phyloP scores from a whole-genome alignment of 2,888 invertebrate species.

The Liposcelis brunnea region DNA sequence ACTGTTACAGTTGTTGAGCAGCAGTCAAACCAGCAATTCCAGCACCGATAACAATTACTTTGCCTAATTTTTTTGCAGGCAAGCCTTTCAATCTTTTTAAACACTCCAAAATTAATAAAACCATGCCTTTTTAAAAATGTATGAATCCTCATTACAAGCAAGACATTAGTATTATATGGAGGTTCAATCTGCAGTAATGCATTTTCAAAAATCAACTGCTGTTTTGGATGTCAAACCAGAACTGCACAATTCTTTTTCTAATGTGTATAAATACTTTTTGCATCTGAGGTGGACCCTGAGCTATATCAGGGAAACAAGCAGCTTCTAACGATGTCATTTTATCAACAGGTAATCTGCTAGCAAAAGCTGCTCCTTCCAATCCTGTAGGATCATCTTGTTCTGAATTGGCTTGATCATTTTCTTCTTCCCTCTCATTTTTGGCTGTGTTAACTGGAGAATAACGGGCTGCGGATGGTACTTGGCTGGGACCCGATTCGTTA shows the following conservation, averaged over 20 bases:
- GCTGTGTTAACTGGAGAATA: background rate
- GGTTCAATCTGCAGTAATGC: slow-evolving; percentile 61
- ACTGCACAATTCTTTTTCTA: slow-evolving; percentile 74
- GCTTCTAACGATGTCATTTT: slow-evolving; percentile 89
- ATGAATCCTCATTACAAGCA: slow-evolving; percentile 67
- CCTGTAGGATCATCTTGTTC: slow-evolving; percentile 40
- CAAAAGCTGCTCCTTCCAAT: slow-evolving; percentile 84
- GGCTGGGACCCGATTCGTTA: slow-evolving; percentile 1
- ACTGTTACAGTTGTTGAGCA: slow-evolving; percentile 84
- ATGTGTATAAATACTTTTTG: slow-evolving; percentile 82
- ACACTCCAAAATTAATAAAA: slow-evolving; percentile 94
- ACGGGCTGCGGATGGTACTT: slow-evolving; percentile 10
- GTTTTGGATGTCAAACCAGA: slow-evolving; percentile 91
- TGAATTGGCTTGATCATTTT: slow-evolving; percentile 28
- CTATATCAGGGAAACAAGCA: slow-evolving; percentile 82
- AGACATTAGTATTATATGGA: slow-evolving; percentile 85
- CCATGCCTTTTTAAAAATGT: slow-evolving; percentile 89
- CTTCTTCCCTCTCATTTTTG: slow-evolving; percentile 23
- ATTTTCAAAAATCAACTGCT: slow-evolving; percentile 70
- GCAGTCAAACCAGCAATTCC: slow-evolving; percentile 92
- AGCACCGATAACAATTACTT: slow-evolving; percentile 47
- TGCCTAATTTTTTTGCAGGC: slow-evolving; percentile 31
- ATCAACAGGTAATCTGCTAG: slow-evolving; percentile 84
- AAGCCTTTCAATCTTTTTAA: slow-evolving; percentile 59
- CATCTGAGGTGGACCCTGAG: slow-evolving; percentile 61